These are phyloP conservation scores for Trachelus iudaicus DNA, from an alignment of 2,888 invertebrate genomes.

Conservation along the genomic window DNA sequence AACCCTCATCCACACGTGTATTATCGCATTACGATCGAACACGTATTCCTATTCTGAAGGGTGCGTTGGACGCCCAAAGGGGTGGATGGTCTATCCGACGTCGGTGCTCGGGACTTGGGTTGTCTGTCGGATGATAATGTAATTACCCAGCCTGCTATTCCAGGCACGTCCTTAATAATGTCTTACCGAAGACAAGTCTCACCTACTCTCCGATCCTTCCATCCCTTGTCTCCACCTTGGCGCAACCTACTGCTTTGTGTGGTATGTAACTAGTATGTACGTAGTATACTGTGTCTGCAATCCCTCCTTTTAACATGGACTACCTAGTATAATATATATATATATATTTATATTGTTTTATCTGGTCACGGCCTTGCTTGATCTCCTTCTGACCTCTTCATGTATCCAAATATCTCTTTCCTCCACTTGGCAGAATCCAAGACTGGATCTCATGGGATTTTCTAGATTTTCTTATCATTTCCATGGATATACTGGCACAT, in stretches of 20 bases:
- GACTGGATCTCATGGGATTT: not conserved
- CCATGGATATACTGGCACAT: not conserved
- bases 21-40: conserved; percentile 22
- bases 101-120: conserved; percentile 5
- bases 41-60: conserved; percentile 17
- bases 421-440: not conserved
- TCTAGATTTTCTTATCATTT: not conserved
- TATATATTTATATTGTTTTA: not conserved
- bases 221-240: conserved; percentile 21
- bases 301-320: not conserved
- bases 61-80: not conserved
- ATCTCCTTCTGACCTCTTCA: not conserved
- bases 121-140: conserved; percentile 36
- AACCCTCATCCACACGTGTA: conserved; percentile 1
- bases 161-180: conserved; percentile 47
- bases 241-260: conserved; percentile 16
- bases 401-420: not conserved
- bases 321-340: not conserved
- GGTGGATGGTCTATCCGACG: conserved; percentile 5
- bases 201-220: conserved; percentile 25
- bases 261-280: not conserved
- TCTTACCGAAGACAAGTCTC: conserved; percentile 41
- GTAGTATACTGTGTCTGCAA: too few relatives aligned
- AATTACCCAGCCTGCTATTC: conserved; percentile 43
- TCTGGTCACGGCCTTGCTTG: not conserved